A percentile compares a stretch with the other conserved stretches of the same genome.
These are phyloP conservation scores for Eupithecia subumbrata DNA, from an alignment of 2,888 invertebrate genomes.

Conservation along the genomic window DNA sequence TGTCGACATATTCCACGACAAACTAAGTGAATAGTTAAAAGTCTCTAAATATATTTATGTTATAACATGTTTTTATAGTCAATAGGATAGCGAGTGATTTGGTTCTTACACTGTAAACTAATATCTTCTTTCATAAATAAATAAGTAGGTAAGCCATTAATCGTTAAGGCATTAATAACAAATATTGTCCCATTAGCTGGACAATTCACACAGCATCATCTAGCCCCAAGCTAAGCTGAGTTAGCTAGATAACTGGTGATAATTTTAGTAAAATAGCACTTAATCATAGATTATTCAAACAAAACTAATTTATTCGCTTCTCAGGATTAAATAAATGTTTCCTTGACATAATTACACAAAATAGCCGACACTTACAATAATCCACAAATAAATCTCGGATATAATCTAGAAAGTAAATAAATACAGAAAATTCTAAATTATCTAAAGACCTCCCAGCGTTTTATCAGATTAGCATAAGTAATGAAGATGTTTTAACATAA, in stretches of 20 bases:
- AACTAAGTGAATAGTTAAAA: too few species aligned
- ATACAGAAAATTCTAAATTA: constrained; percentile 51
- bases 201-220: neutral
- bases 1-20: too few species aligned
- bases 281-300: neutral
- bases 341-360: constrained; percentile 39
- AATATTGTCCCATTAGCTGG: neutral
- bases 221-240: constrained; percentile 3
- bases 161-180: too few species aligned
- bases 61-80: too few species aligned
- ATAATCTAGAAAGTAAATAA: constrained; percentile 37
- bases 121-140: too few species aligned
- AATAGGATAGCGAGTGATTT: too few species aligned
- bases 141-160: too few species aligned
- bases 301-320: neutral
- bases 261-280: neutral
- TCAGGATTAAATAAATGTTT: constrained; percentile 23
- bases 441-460: constrained; percentile 53
- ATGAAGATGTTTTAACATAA: constrained; percentile 60
- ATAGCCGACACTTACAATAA: constrained; percentile 42
- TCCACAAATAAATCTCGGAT: constrained; percentile 42
- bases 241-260: too few species aligned
- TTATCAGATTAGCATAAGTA: constrained; percentile 54
- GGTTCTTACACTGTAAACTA: too few species aligned
- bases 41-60: too few species aligned